These are phyloP conservation scores for Sebastes itinus DNA, from an alignment of 2,797 vertebrate species.

Conservation along the genomic window DNA sequence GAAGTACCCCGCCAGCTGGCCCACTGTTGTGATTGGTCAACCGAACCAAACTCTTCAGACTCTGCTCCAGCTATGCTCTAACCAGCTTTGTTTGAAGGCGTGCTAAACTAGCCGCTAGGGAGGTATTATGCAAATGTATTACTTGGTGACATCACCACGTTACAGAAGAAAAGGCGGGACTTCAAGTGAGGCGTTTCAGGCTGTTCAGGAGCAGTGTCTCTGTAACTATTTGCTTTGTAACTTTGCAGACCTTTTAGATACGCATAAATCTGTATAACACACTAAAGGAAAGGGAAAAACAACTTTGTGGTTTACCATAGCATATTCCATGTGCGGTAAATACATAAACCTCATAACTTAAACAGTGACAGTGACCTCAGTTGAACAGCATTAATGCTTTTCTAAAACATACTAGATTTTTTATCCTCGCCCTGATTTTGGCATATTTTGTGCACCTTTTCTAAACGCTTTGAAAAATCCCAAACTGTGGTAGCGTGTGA, in stretches of 20 bases:
- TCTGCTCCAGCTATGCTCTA: too few relatives aligned
- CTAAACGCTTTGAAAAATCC: slow-evolving; percentile 77
- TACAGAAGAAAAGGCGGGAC: not conserved
- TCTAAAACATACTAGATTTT: slow-evolving; percentile 29
- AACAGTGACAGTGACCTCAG: slow-evolving; percentile 30
- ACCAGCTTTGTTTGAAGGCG: not conserved
- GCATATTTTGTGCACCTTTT: slow-evolving; percentile 67
- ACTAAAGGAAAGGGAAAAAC: not conserved
- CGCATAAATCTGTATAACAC: not conserved
- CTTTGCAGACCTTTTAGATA: not conserved
- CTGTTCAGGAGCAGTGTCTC: not conserved
- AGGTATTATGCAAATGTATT: not conserved
- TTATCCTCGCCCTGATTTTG: slow-evolving; percentile 46
- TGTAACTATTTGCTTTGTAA: not conserved
- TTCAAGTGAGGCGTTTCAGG: not conserved
- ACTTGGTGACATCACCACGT: not conserved
- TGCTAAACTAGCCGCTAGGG: not conserved
- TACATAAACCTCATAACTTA: not conserved
- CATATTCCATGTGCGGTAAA: not conserved
- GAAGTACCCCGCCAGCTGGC: too few relatives aligned
- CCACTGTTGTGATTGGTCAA: too few relatives aligned
- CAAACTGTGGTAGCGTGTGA: slow-evolving; percentile 67
- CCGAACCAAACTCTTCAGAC: too few relatives aligned
- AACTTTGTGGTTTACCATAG: not conserved
- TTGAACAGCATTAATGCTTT: slow-evolving; percentile 13